Base-by-base conservation (phyloP, 2,797 vertebrate species). In the Gymnoscopelus microlampas region DNA sequence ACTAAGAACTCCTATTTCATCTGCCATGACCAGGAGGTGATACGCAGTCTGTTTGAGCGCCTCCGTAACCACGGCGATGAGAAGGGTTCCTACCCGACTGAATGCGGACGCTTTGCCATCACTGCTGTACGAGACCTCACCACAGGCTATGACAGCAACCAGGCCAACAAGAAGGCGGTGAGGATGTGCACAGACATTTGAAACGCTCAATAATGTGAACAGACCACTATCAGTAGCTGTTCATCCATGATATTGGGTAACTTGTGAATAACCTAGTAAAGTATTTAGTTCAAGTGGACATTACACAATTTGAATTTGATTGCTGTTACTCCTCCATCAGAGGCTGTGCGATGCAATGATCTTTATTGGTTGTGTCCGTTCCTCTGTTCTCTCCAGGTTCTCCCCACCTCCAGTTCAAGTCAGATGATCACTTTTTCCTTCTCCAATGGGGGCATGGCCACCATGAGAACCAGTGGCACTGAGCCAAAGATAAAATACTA, bases 401-500 rank as follows among this genome's bases (percentile, higher is more conserved):
- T 99, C 74, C 97, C 98, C 8, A 96, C 94, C 7, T 99, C 97
- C 86, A 94, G 91, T 80, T 97, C 95, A 84, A 99, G 97, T 89
- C 97, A 99, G 86, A 99, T 99, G 98, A 98, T 99, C 87, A 99
- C 98, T 0, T 99, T 99, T 71, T 96, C 91, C 49, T 99, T 99
- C 81, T 92, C 94, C 13, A 99, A 99, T 0, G 96, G 97, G 39
- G 95, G 98, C 0, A 96, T 99, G 78, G 97, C 98, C 77, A 99
- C 98, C 63, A 95, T 99, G 92, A 94, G 98, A 85, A 99, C 98
- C 80, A 99, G 97, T 0, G 98, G 98, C 56, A 99, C 98, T 0
- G 98, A 99, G 80, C 98, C 98, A 9, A 99, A 99, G 88, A 97
- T 99, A 85, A 99, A 99, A 88, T 99, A 98, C 81, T 99, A 99